phyloP scores from a whole-genome alignment of 2,888 invertebrate genomes.

The Candidula unifasciata region DNA sequence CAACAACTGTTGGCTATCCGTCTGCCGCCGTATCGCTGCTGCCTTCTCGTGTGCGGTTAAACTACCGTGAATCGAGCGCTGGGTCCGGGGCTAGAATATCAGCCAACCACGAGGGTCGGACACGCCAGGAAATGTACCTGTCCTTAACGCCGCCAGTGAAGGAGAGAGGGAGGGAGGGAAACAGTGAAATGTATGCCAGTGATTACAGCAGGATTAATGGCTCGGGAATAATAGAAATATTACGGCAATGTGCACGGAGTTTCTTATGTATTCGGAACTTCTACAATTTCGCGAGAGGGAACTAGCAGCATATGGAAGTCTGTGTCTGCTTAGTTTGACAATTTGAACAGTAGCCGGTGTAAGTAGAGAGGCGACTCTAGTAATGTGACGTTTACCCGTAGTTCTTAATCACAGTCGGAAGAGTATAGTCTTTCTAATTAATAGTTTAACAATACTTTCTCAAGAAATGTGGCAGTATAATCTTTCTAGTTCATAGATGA shows the following conservation, averaged over 20 bases:
- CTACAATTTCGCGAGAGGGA: background rate
- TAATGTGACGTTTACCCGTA: too few relatives aligned
- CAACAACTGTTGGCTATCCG: slow-evolving; percentile 11
- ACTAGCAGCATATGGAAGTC: background rate
- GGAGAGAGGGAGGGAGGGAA: slow-evolving; percentile 14
- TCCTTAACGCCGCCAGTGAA: slow-evolving; percentile 13
- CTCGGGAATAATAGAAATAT: slow-evolving; percentile 18
- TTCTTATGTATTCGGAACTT: background rate
- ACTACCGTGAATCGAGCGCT: background rate
- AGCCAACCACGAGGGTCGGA: slow-evolving; percentile 10
- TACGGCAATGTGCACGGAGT: slow-evolving; percentile 12
- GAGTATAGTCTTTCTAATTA: too few relatives aligned
- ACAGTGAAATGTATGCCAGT: background rate
- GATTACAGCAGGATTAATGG: slow-evolving; percentile 29
- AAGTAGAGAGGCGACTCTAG: background rate
- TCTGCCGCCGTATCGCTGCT: background rate
- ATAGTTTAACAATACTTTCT: too few relatives aligned
- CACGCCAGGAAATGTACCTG: background rate
- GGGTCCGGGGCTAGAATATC: background rate
- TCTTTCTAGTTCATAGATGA: too few relatives aligned
- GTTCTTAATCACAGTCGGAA: too few relatives aligned
- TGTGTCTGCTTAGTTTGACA: background rate
- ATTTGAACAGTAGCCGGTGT: background rate
- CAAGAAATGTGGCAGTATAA: too few relatives aligned
- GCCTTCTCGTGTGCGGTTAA: slow-evolving; percentile 6